phyloP scores from a whole-genome alignment of 2,888 invertebrate species.

The Tupiocoris notatus region DNA sequence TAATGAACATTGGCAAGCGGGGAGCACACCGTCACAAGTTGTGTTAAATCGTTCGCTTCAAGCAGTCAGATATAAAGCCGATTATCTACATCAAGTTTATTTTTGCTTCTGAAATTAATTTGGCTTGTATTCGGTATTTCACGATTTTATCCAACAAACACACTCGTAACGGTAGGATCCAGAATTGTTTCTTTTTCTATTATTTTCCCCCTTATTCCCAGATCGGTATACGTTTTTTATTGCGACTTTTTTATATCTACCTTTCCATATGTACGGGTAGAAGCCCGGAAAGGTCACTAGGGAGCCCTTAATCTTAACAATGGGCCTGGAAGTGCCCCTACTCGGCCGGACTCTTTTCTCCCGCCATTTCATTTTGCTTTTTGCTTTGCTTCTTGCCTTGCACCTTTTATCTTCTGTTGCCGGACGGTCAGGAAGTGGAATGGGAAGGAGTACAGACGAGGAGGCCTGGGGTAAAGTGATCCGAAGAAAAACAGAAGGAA shows the following conservation, averaged over 20 bases:
- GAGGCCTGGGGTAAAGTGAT: not conserved
- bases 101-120: too few relatives aligned
- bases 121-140: too few relatives aligned
- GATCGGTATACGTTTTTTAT: not conserved
- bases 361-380: constrained; percentile 3
- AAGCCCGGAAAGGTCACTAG: not conserved
- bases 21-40: too few relatives aligned
- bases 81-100: too few relatives aligned
- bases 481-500: not conserved
- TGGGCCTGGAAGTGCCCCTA: constrained; percentile 32
- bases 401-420: constrained; percentile 26
- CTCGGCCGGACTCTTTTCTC: not conserved
- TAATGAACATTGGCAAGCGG: too few relatives aligned
- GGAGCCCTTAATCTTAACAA: constrained; percentile 35
- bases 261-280: not conserved
- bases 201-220: not conserved
- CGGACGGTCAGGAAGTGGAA: not conserved
- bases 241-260: not conserved
- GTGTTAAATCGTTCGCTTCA: too few relatives aligned
- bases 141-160: too few relatives aligned
- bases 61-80: too few relatives aligned
- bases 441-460: not conserved
- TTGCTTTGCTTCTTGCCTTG: not conserved
- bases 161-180: too few relatives aligned
- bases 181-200: not conserved